A percentile compares a stretch with the other conserved stretches of the same genome.
phyloP scores from a whole-genome alignment of 2,888 invertebrate genomes.

The Gerosis bhagava region DNA sequence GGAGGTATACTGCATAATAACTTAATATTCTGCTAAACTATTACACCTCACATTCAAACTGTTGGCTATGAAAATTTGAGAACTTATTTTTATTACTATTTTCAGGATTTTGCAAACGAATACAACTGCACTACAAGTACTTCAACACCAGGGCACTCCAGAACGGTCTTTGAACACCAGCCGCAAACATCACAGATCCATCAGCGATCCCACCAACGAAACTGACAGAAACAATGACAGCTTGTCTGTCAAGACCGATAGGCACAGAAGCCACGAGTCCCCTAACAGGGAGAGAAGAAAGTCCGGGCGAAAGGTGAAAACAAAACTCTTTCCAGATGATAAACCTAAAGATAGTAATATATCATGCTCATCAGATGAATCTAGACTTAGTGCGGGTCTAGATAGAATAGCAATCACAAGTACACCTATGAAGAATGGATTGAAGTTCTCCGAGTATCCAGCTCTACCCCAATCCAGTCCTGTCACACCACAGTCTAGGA shows the following conservation, averaged over 20 bases:
- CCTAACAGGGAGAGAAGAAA: constrained; percentile 61
- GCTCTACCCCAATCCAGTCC: constrained; percentile 54
- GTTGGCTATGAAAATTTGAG: too few relatives aligned
- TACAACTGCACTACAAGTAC: constrained; percentile 56
- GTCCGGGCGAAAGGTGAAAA: constrained; percentile 61
- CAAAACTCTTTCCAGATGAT: constrained; percentile 66
- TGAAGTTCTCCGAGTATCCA: constrained; percentile 48
- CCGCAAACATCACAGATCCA: constrained; percentile 61
- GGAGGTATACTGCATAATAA: too few relatives aligned
- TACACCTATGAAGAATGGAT: constrained; percentile 65
- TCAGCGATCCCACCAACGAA: constrained; percentile 68
- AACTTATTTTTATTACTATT: too few relatives aligned
- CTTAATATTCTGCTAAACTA: too few relatives aligned
- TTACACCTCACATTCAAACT: too few relatives aligned
- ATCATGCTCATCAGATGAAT: constrained; percentile 64
- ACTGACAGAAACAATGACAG: constrained; percentile 53
- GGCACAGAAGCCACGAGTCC: constrained; percentile 57
- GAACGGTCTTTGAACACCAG: constrained; percentile 56
- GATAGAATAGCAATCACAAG: constrained; percentile 59
- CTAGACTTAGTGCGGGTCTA: constrained; percentile 50
- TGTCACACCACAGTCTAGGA: constrained; percentile 52
- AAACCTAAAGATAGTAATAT: constrained; percentile 44
- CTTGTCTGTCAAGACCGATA: constrained; percentile 50
- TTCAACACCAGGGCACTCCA: constrained; percentile 61
- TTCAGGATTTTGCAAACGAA: constrained; percentile 68